Evolutionary conservation across 2,888 invertebrate species (phyloP).

Genomic region (Amphipoea oculea): DNA sequence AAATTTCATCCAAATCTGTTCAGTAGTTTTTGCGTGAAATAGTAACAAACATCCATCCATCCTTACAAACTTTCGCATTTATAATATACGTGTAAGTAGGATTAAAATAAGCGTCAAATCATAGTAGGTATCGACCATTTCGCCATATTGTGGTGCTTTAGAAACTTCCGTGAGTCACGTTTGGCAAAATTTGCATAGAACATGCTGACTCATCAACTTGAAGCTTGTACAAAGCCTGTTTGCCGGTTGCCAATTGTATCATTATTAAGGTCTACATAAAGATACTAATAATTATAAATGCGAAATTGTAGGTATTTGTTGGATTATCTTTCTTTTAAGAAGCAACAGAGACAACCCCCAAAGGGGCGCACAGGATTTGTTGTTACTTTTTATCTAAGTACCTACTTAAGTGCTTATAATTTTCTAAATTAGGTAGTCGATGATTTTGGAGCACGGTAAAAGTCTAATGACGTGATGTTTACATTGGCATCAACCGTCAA

Average conservation of each 20-base stretch:
- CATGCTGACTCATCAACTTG: slow-evolving; percentile 23
- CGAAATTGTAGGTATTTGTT: not conserved
- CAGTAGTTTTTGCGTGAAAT: no score
- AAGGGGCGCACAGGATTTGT: not conserved
- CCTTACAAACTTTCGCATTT: no score
- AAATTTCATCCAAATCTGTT: no score
- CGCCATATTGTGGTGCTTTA: slow-evolving; percentile 2
- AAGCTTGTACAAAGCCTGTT: not conserved
- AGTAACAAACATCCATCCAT: no score
- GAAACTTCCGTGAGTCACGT: slow-evolving; percentile 7
- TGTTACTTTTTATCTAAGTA: no score
- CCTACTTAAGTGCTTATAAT: no score
- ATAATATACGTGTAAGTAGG: no score
- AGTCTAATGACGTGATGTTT: no score
- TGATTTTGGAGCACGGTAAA: no score
- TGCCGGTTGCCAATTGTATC: not conserved
- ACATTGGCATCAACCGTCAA: no score
- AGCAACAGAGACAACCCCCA: not conserved
- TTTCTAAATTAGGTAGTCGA: no score
- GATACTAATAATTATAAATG: not conserved
- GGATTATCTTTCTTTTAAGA: not conserved
- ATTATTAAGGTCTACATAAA: not conserved
- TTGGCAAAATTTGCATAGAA: slow-evolving; percentile 37
- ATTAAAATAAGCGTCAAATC: not conserved
- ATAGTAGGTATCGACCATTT: not conserved